These are phyloP conservation scores for Metridium senile DNA, from an alignment of 92 coral and sea anemone species.

Conservation along the genomic window DNA sequence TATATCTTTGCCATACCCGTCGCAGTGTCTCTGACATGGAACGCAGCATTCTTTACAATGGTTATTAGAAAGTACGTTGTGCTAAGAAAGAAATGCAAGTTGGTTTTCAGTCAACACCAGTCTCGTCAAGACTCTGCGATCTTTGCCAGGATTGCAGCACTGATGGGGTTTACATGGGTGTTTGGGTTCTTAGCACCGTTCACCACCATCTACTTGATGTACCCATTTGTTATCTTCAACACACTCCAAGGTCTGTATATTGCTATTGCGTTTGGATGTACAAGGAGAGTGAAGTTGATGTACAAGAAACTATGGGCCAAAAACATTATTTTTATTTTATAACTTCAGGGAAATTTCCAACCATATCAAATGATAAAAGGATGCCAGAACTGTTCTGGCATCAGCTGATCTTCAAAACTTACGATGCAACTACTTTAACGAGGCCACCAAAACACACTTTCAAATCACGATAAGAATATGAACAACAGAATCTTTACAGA, in stretches of 20 bases:
- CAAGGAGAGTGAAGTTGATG: slow-evolving; percentile 17
- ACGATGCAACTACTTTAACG: no score
- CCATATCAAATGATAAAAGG: no score
- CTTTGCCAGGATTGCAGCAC: slow-evolving; percentile 45
- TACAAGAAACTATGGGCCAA: slow-evolving; percentile 13
- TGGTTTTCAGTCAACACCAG: slow-evolving; percentile 20
- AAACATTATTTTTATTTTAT: neutral
- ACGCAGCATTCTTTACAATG: slow-evolving; percentile 28
- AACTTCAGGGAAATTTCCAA: no score
- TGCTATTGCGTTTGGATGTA: slow-evolving; percentile 49
- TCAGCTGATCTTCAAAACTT: no score
- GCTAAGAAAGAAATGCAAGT: slow-evolving; percentile 28
- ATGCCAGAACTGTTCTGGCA: no score
- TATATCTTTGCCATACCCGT: slow-evolving; percentile 47
- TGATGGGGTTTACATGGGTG: slow-evolving; percentile 55
- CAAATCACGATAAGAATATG: no score
- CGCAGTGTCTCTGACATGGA: slow-evolving; percentile 23
- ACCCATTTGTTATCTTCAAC: slow-evolving; percentile 33
- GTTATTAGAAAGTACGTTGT: slow-evolving; percentile 38
- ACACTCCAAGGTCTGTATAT: slow-evolving; percentile 52
- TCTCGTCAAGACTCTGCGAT: slow-evolving; percentile 29
- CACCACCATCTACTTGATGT: slow-evolving; percentile 38
- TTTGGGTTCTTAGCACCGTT: slow-evolving; percentile 51
- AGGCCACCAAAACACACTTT: no score
- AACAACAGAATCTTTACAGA: no score